Evolutionary conservation across 2,797 vertebrate genomes (phyloP), one percentile per base, ranked within the genome.

Genomic region (Morus bassanus): DNA sequence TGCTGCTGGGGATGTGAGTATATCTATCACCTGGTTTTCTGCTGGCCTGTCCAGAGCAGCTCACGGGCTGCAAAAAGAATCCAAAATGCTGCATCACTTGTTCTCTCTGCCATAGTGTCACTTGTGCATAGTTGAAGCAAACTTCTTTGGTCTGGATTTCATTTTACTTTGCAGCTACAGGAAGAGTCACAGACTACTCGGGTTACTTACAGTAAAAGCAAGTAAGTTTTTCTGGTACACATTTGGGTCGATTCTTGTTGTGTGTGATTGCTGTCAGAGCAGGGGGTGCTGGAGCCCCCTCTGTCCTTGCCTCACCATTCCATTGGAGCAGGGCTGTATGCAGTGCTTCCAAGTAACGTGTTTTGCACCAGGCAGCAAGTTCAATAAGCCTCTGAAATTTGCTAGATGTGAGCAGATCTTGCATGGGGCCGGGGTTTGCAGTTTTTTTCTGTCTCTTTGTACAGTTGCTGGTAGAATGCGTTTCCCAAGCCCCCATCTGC

Each of bases 331-430:
- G 86, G 7, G 48, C 48, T 63, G 16, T 24, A 22, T 0, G 1
- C 3, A 2, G 53, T 2, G 2, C 16, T 77, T 61, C 23, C 41
- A 39, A 37, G 22, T 0, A 5, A 80, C 0, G 0, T 23, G 33
- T 77, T 83, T 93, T 7, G 7, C 19, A 83, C 28, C 30, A 61
- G 45, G 17, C 37, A 65, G 12, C 1, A 2, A 51, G 37, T 37
- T 63, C 56, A 89, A 13, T 50, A 43, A 21, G 35, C 27, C 51
- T 73, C 59, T 91, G 48, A 83, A 82, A 64, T 45, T 17, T 37
- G 11, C 30, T 48, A 41, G 57, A 59, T 35, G 43, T 3, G 10
- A 76, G 33, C 25, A 51, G 73, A 65, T 50, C 0, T 0, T 50
- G 21, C 0, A 1, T 19, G 50, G 11, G 35, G 25, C 68, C 8